phyloP scores from a whole-genome alignment of 1,140 invertebrate species.

The Aphaenogaster floridana region DNA sequence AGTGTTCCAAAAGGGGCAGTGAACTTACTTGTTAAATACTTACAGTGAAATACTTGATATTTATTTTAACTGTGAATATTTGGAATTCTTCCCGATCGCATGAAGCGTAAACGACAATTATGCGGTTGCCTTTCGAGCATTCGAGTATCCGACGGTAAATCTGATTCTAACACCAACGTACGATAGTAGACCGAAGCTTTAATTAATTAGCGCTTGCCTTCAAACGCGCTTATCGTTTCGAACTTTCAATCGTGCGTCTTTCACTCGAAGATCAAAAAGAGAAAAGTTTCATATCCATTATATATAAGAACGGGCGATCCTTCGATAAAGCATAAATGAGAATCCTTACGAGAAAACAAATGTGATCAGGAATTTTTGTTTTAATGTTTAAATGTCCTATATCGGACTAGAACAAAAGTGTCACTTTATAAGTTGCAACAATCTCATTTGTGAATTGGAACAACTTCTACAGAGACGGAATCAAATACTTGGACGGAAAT shows the following conservation, averaged over 20 bases:
- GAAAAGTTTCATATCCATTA: slow-evolving; percentile 40
- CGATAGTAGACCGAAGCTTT: slow-evolving; percentile 44
- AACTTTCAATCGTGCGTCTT: slow-evolving; percentile 37
- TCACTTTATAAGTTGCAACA: slow-evolving; percentile 10
- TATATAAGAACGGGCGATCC: not conserved
- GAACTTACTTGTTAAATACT: too few species aligned
- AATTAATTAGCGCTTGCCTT: slow-evolving; percentile 47
- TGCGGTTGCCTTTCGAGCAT: slow-evolving; percentile 19
- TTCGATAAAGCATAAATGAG: not conserved
- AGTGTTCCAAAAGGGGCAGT: not conserved
- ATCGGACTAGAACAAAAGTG: slow-evolving; percentile 11
- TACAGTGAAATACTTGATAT: not conserved
- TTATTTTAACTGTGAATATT: not conserved
- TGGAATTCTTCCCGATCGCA: not conserved
- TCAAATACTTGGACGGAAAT: not conserved
- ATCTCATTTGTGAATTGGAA: slow-evolving; percentile 37
- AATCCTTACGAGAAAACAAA: slow-evolving; percentile 12
- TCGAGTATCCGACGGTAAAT: slow-evolving; percentile 42
- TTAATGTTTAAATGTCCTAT: slow-evolving; percentile 9
- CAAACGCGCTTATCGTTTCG: slow-evolving; percentile 22
- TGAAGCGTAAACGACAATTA: not conserved
- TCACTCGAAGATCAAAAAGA: slow-evolving; percentile 51
- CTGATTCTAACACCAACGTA: slow-evolving; percentile 53
- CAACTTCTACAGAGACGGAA: slow-evolving; percentile 9
- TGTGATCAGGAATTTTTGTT: slow-evolving; percentile 10